Evolutionary conservation across 2,797 vertebrate genomes (phyloP).

Genomic region (Falco columbarius): DNA sequence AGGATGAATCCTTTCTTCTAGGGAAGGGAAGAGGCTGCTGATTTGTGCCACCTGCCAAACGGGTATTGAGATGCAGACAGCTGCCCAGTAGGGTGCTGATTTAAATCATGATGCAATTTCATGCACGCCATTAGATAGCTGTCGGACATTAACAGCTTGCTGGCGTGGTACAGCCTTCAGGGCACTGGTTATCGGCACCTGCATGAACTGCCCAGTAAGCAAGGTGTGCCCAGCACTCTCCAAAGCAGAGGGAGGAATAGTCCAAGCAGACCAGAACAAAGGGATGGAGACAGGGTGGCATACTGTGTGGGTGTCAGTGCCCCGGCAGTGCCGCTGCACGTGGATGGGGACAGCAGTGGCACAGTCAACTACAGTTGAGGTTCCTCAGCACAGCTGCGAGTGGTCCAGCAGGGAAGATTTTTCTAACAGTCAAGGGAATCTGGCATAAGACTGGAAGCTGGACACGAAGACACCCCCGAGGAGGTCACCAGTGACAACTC

Average conservation of each 20-base stretch:
- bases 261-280: background rate
- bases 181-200: background rate
- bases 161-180: background rate
- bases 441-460: background rate
- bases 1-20: background rate
- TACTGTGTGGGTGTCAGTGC: background rate
- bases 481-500: background rate
- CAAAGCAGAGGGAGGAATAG: background rate
- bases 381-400: rapidly evolving
- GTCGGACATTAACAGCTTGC: background rate
- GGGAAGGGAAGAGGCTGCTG: background rate
- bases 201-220: background rate
- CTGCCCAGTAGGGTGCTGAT: background rate
- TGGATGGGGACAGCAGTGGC: background rate
- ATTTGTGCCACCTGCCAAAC: background rate
- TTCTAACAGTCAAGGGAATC: no score
- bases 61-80: background rate
- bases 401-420: no score
- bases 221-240: background rate
- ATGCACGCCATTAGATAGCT: background rate
- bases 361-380: background rate
- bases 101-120: background rate
- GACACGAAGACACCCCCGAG: background rate
- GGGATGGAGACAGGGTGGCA: background rate
- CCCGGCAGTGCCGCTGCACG: rapidly evolving